phyloP scores from a whole-genome alignment of 2,113 vertebrate species.

The Zosterops pallidus region DNA sequence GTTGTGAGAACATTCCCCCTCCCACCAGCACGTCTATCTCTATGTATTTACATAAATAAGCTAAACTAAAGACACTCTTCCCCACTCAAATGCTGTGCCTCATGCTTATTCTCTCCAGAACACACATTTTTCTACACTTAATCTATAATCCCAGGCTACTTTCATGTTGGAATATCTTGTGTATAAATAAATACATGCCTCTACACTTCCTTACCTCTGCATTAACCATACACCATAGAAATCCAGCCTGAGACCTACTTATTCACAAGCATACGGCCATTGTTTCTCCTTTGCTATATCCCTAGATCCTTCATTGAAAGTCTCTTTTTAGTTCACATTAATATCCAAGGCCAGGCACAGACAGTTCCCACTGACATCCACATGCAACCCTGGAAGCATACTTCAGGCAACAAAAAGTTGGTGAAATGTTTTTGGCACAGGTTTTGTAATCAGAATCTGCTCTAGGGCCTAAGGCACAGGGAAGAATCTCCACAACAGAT shows the following conservation, averaged over 20 bases:
- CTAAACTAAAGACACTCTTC: neutral
- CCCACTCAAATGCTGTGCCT: neutral
- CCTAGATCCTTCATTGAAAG: neutral
- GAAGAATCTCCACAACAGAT: neutral
- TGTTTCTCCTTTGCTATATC: neutral
- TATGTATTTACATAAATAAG: neutral
- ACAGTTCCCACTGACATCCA: neutral
- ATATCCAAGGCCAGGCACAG: neutral
- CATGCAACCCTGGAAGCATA: neutral
- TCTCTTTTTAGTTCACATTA: neutral
- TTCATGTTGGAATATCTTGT: neutral
- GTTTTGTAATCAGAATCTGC: neutral
- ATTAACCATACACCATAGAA: neutral
- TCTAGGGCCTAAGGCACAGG: neutral
- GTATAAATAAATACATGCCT: neutral
- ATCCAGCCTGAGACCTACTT: neutral
- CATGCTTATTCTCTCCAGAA: neutral
- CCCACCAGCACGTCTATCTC: neutral
- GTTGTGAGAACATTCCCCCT: neutral
- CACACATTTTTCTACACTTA: neutral
- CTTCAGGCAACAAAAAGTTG: neutral
- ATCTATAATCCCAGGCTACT: neutral
- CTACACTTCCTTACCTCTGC: neutral
- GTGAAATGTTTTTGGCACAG: neutral
- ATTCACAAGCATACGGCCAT: neutral